A percentile compares a stretch with the other conserved stretches of the same genome.
Conservation (phyloP, 2,113 vertebrate genomes). For the Herpetotheres cachinnans region DNA sequence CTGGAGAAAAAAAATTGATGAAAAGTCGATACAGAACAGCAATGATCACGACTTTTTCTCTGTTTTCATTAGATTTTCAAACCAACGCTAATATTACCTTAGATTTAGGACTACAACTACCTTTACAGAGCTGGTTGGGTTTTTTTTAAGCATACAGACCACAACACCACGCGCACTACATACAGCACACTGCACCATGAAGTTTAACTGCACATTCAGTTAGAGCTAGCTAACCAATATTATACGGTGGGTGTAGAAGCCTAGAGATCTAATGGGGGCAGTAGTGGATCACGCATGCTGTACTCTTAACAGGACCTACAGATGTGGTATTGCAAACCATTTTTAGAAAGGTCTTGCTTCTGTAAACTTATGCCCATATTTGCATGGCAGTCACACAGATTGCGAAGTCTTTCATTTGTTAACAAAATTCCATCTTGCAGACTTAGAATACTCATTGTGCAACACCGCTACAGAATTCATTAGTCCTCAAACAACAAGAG, state of each 20-base stretch:
- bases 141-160: not conserved
- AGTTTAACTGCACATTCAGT: not conserved
- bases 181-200: not conserved
- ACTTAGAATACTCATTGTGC: not conserved
- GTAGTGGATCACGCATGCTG: not conserved
- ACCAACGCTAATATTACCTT: not conserved
- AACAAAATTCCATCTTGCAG: not conserved
- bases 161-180: not conserved
- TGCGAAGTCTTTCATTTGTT: not conserved
- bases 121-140: not conserved
- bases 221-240: not conserved
- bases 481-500: not conserved
- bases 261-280: not conserved
- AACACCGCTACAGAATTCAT: not conserved
- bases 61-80: not conserved
- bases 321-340: not conserved
- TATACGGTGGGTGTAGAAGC: not conserved
- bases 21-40: constrained; percentile 5
- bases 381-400: not conserved
- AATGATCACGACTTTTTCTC: not conserved
- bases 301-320: not conserved
- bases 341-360: not conserved
- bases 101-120: not conserved
- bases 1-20: constrained; percentile 14
- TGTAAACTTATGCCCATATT: not conserved